These are phyloP conservation scores for Pontoporia blainvillei DNA, from an alignment of 2,113 vertebrate genomes.

Conservation along the genomic window DNA sequence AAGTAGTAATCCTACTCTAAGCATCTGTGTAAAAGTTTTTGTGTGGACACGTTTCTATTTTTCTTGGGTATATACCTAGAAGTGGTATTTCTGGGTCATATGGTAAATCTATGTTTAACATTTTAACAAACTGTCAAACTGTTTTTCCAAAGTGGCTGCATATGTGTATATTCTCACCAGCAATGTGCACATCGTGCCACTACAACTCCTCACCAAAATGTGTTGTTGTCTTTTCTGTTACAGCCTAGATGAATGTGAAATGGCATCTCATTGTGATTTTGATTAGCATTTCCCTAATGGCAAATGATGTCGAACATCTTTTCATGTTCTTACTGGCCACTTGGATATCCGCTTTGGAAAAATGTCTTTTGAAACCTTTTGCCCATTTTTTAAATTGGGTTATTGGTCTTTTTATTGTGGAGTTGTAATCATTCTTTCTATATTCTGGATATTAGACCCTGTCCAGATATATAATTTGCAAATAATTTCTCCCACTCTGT, in stretches of 20 bases:
- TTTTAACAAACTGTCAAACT: neutral
- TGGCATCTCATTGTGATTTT: neutral
- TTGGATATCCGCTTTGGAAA: neutral
- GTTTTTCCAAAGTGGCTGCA: neutral
- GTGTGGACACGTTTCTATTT: neutral
- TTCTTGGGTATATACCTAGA: neutral
- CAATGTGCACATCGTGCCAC: neutral
- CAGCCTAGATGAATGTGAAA: neutral
- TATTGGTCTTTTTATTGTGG: neutral
- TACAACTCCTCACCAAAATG: neutral
- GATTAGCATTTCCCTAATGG: neutral
- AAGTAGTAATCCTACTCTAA: neutral
- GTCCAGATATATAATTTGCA: neutral
- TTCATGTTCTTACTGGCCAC: neutral
- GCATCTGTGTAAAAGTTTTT: neutral
- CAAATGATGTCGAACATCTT: neutral
- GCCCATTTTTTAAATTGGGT: neutral
- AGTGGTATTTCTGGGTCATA: neutral
- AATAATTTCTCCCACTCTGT: neutral
- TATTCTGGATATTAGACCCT: neutral
- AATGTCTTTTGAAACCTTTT: neutral
- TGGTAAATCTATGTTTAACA: neutral
- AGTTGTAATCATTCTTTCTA: neutral
- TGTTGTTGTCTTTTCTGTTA: neutral
- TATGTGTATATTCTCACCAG: neutral